phyloP scores from a whole-genome alignment of 2,797 vertebrate species.

The Simalia tracyae region DNA sequence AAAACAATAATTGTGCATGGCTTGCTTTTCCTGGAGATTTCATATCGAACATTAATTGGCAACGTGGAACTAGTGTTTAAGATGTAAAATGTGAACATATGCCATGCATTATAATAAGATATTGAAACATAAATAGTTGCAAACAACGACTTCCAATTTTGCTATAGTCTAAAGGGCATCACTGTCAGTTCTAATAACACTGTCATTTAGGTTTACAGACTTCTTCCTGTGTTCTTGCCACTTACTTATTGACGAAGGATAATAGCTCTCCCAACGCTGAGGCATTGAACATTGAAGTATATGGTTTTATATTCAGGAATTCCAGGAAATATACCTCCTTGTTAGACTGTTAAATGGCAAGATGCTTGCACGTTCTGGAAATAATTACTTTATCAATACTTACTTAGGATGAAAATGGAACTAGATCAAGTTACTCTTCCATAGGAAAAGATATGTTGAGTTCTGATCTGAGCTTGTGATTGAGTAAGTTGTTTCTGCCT shows the following conservation, averaged over 20 bases:
- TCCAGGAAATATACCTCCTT: not conserved
- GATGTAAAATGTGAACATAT: constrained; percentile 51
- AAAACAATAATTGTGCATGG: constrained; percentile 34
- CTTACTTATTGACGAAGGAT: constrained; percentile 52
- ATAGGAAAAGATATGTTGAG: not conserved
- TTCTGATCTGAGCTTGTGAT: not conserved
- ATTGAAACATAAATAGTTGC: constrained; percentile 45
- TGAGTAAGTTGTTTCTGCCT: not conserved
- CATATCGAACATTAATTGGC: constrained; percentile 14
- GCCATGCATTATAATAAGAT: constrained; percentile 40
- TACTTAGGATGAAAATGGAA: constrained; percentile 8
- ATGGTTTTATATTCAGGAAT: not conserved
- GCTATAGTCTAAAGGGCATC: constrained; percentile 49
- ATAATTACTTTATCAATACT: not conserved
- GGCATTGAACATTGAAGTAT: not conserved
- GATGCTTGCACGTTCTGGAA: not conserved
- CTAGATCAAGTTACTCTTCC: not conserved
- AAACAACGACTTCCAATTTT: constrained; percentile 46
- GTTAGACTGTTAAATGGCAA: constrained; percentile 13
- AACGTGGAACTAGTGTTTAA: constrained; percentile 51
- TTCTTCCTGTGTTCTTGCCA: constrained; percentile 40
- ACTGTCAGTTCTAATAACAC: constrained; percentile 55
- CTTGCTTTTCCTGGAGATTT: constrained; percentile 27
- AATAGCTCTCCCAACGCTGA: constrained; percentile 29
- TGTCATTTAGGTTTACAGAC: constrained; percentile 32